Evolutionary conservation across 2,113 vertebrate genomes (phyloP).

Genomic region (Craseonycteris thonglongyai): DNA sequence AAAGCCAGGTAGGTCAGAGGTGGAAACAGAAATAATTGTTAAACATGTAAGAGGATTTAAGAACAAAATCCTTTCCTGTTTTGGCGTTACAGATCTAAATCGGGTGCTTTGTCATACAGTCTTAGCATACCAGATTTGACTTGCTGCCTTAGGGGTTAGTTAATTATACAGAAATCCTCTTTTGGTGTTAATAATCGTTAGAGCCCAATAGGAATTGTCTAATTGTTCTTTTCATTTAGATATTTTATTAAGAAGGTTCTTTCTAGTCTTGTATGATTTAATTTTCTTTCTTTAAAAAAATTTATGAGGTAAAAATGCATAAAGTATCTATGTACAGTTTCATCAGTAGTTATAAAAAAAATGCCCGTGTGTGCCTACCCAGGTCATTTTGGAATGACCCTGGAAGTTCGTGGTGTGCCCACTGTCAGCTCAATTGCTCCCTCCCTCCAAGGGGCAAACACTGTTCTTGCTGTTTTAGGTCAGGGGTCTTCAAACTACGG

Average conservation of each 20-base stretch:
- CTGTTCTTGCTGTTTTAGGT: not conserved
- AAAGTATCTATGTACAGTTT: not conserved
- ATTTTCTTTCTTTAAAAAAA: constrained; percentile 28
- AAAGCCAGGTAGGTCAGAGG: constrained; percentile 7
- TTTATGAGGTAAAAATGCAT: not conserved
- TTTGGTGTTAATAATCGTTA: not conserved
- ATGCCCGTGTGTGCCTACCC: rapidly evolving
- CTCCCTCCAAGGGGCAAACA: not conserved
- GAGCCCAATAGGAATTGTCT: not conserved
- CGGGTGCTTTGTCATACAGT: not conserved
- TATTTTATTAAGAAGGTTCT: not conserved
- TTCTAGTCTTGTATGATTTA: not conserved
- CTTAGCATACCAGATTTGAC: not conserved
- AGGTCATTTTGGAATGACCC: not conserved
- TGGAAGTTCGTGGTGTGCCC: too few species aligned
- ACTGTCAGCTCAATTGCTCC: rapidly evolving
- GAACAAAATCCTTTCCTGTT: not conserved
- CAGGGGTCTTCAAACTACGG: too few species aligned
- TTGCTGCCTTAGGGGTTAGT: not conserved
- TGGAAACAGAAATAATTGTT: not conserved
- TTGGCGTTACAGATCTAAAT: not conserved
- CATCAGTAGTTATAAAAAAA: not conserved
- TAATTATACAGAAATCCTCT: not conserved
- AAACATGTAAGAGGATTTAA: constrained; percentile 3
- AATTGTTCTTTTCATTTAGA: not conserved